These are phyloP conservation scores for Budorcas taxicolor DNA, from an alignment of 2,113 vertebrate species.

Conservation along the genomic window DNA sequence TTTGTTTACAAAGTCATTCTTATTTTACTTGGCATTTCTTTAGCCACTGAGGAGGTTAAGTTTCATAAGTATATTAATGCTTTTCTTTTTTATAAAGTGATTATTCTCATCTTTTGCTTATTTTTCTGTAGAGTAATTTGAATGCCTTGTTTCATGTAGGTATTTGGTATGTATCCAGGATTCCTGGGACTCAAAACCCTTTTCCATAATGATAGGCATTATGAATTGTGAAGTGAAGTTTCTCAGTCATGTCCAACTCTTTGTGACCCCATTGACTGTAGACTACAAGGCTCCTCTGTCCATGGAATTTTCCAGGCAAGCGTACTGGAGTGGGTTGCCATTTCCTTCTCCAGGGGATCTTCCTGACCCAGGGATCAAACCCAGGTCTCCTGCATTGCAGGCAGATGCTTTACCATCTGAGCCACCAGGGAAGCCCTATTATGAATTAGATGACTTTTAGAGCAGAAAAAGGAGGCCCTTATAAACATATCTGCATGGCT, in stretches of 20 bases:
- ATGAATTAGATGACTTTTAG: neutral
- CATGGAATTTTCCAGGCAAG: neutral
- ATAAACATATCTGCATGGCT: neutral
- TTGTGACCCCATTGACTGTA: neutral
- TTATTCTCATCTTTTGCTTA: neutral
- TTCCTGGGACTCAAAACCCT: neutral
- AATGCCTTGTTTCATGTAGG: neutral
- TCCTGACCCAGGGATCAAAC: neutral
- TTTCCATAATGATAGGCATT: neutral
- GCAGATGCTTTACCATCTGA: neutral
- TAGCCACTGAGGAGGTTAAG: neutral
- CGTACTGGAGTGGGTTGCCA: neutral
- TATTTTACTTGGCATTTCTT: slow-evolving; percentile 26
- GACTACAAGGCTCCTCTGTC: neutral
- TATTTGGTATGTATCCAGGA: neutral
- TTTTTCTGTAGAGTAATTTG: neutral
- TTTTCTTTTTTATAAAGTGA: neutral
- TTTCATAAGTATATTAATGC: neutral
- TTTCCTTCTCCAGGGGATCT: neutral
- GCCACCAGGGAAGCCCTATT: neutral
- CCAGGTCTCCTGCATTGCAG: neutral
- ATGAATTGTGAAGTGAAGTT: neutral
- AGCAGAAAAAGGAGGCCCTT: neutral
- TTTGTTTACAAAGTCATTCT: neutral
- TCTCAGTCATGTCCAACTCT: accelerated